phyloP scores from a whole-genome alignment of 2,113 vertebrate species.

The Hyaena hyaena region DNA sequence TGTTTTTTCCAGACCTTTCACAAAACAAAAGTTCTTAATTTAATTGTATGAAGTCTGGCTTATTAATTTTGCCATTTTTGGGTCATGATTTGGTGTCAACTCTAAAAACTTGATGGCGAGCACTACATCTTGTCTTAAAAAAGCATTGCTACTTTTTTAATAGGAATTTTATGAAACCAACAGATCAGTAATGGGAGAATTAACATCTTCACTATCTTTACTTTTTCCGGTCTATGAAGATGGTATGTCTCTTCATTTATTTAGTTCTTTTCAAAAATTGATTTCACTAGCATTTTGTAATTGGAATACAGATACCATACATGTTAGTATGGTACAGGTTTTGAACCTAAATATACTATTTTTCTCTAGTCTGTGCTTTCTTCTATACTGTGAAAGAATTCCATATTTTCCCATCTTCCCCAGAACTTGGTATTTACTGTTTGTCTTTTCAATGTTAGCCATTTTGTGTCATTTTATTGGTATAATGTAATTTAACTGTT shows the following conservation, averaged over 20 bases:
- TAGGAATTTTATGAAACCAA: not conserved
- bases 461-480: not conserved
- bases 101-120: not conserved
- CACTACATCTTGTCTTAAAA: not conserved
- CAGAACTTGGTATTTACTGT: not conserved
- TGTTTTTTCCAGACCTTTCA: not conserved
- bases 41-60: not conserved
- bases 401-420: not conserved
- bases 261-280: not conserved
- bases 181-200: not conserved
- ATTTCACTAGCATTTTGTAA: not conserved
- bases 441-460: not conserved
- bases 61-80: not conserved
- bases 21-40: not conserved
- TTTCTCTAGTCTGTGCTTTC: not conserved
- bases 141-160: not conserved
- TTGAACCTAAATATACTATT: not conserved
- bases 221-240: not conserved
- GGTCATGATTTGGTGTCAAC: not conserved
- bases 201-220: not conserved
- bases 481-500: not conserved
- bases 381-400: not conserved
- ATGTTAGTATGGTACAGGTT: not conserved
- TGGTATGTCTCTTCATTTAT: not conserved
- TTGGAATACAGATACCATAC: not conserved